phyloP scores from a whole-genome alignment of 2,888 invertebrate species.

The Silvanus unidentatus region DNA sequence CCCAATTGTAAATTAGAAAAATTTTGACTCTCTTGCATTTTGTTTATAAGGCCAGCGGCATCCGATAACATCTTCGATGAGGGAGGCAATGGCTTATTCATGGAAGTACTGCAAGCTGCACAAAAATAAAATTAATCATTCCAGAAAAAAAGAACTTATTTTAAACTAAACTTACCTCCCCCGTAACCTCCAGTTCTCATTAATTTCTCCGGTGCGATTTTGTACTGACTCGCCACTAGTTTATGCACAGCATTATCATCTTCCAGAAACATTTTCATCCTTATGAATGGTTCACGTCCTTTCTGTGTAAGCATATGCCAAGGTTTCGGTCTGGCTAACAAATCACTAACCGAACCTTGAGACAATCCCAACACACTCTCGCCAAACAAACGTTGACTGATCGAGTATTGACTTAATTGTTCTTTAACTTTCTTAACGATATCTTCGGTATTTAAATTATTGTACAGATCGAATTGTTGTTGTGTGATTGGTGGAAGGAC shows the following conservation, averaged over 20 bases:
- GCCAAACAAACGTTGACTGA: constrained; percentile 96
- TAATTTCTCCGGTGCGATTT: constrained; percentile 94
- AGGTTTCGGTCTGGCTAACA: constrained; percentile 94
- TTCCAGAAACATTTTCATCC: constrained; percentile 97
- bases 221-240: constrained; percentile 93
- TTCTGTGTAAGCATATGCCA: constrained; percentile 99
- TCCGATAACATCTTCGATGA: constrained; percentile 73
- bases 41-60: constrained; percentile 58
- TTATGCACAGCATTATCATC: constrained; percentile 94
- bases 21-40: constrained; percentile 63
- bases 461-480: constrained; percentile 97
- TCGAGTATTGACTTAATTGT: constrained; percentile 89
- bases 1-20: constrained; percentile 51
- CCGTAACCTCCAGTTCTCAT: constrained; percentile 95
- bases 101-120: constrained; percentile 32
- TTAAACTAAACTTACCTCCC: constrained; percentile 60
- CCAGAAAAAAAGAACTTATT: no score
- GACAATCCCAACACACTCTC: constrained; percentile 95
- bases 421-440: constrained; percentile 95
- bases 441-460: constrained; percentile 96
- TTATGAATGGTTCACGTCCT: constrained; percentile 92
- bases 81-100: constrained; percentile 70
- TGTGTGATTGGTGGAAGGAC: constrained; percentile 97
- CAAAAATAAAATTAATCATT: constrained; percentile 42
- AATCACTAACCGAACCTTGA: constrained; percentile 95